A percentile compares a stretch with the other conserved stretches of the same genome.
These are phyloP conservation scores for Phorcus lineatus DNA, from an alignment of 2,888 invertebrate genomes.

Conservation along the genomic window DNA sequence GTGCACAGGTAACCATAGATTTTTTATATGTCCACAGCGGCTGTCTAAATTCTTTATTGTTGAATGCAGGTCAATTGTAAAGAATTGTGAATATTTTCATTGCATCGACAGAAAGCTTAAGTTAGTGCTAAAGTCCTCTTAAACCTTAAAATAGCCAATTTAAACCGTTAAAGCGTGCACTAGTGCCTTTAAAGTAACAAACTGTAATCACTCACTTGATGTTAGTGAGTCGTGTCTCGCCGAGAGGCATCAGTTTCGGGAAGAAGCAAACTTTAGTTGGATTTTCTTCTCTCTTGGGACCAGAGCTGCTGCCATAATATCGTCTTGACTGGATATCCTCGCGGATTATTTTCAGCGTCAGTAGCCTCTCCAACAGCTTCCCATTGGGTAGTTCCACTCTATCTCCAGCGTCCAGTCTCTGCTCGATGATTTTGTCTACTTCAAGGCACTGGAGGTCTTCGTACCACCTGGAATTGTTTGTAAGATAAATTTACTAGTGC, in stretches of 20 bases:
- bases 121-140: too few species aligned
- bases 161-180: too few species aligned
- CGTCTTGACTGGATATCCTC: constrained; percentile 32
- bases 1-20: too few species aligned
- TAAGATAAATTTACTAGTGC: too few species aligned
- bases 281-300: constrained; percentile 28
- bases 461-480: constrained; percentile 66
- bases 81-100: too few species aligned
- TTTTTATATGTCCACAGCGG: too few species aligned
- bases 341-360: constrained; percentile 63
- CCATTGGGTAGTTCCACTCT: constrained; percentile 69
- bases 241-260: constrained; percentile 57
- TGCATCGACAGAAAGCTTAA: too few species aligned
- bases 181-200: not conserved
- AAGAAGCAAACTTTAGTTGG: constrained; percentile 60
- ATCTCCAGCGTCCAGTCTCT: constrained; percentile 63
- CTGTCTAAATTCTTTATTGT: too few species aligned
- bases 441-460: constrained; percentile 70
- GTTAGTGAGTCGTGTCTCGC: constrained; percentile 61
- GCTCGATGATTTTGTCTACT: constrained; percentile 64
- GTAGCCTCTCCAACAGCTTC: constrained; percentile 73
- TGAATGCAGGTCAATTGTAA: too few species aligned
- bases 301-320: not conserved
- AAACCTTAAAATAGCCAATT: too few species aligned
- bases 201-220: constrained; percentile 54